Conservation (phyloP, 2,113 vertebrate species). For the Scortum barcoo region DNA sequence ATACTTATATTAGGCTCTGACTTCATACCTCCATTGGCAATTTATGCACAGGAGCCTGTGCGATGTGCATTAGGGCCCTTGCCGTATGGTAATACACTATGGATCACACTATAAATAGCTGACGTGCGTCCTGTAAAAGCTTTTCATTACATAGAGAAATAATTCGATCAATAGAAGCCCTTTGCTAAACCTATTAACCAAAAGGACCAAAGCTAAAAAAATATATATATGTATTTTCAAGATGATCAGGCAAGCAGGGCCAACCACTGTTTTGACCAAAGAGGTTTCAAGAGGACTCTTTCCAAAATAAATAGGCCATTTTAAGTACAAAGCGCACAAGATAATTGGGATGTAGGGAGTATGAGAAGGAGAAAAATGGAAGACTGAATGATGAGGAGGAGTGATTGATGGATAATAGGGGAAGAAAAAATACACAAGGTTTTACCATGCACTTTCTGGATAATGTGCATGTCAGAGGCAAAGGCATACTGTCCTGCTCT, state of each 20-base stretch:
- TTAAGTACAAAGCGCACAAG: constrained; percentile 15
- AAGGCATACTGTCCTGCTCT: background rate
- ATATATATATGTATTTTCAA: constrained; percentile 48
- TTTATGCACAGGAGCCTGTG: constrained; percentile 63
- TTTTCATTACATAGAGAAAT: constrained; percentile 82
- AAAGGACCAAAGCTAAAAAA: constrained; percentile 45
- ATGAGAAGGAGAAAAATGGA: background rate
- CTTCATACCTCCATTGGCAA: constrained; percentile 60
- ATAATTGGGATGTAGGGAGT: constrained; percentile 19
- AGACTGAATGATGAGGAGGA: constrained; percentile 8
- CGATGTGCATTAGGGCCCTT: constrained; percentile 64
- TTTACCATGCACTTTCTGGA: constrained; percentile 2
- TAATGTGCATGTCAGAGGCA: constrained; percentile 14
- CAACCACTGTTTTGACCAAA: constrained; percentile 29
- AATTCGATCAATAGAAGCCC: constrained; percentile 70
- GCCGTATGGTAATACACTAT: constrained; percentile 62
- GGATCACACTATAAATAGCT: constrained; percentile 75
- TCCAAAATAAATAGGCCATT: constrained; percentile 39
- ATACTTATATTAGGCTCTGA: constrained; percentile 51
- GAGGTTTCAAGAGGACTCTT: constrained; percentile 47
- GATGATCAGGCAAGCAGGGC: constrained; percentile 5
- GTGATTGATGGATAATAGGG: constrained; percentile 8
- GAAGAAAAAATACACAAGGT: constrained; percentile 10
- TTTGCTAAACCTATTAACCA: constrained; percentile 69
- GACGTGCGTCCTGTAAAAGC: constrained; percentile 73